phyloP scores from a whole-genome alignment of 2,797 vertebrate genomes.

The Cichlasoma orientale region DNA sequence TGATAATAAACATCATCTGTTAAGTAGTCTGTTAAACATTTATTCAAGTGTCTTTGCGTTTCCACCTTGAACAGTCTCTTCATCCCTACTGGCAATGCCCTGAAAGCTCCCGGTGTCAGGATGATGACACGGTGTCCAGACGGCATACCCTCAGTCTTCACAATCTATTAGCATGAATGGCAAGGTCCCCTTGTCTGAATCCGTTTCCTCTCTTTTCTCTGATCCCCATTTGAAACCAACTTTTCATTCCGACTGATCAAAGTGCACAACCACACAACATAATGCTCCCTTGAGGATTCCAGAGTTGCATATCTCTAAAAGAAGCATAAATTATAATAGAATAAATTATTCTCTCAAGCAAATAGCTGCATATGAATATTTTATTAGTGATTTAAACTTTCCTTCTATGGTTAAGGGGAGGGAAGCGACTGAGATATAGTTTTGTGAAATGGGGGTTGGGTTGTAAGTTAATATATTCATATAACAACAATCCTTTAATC shows the following conservation, averaged over 20 bases:
- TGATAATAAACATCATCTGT: constrained; percentile 14
- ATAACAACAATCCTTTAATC: constrained; percentile 77
- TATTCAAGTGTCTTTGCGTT: constrained; percentile 47
- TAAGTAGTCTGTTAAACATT: constrained; percentile 55
- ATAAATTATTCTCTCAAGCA: constrained; percentile 82
- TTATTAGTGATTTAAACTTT: constrained; percentile 79
- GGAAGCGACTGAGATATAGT: constrained; percentile 58
- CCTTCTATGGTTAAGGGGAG: constrained; percentile 64
- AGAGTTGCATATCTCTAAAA: constrained; percentile 72
- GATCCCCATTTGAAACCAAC: constrained; percentile 74
- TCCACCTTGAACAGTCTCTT: constrained; percentile 22
- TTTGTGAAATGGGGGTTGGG: constrained; percentile 40
- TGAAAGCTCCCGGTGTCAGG: constrained; percentile 57
- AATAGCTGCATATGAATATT: constrained; percentile 82
- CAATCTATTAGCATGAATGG: constrained; percentile 75
- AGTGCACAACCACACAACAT: constrained; percentile 71
- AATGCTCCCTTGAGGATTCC: constrained; percentile 71
- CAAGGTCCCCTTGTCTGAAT: constrained; percentile 71
- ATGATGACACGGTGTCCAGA: constrained; percentile 72
- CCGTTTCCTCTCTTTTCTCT: constrained; percentile 54
- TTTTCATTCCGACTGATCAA: constrained; percentile 79
- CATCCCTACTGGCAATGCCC: constrained; percentile 36
- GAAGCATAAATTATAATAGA: constrained; percentile 77
- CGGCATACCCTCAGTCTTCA: constrained; percentile 70
- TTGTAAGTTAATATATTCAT: constrained; percentile 70